These are phyloP conservation scores for Ficedula albicollis DNA, from an alignment of 2,797 vertebrate genomes.

Conservation along the genomic window DNA sequence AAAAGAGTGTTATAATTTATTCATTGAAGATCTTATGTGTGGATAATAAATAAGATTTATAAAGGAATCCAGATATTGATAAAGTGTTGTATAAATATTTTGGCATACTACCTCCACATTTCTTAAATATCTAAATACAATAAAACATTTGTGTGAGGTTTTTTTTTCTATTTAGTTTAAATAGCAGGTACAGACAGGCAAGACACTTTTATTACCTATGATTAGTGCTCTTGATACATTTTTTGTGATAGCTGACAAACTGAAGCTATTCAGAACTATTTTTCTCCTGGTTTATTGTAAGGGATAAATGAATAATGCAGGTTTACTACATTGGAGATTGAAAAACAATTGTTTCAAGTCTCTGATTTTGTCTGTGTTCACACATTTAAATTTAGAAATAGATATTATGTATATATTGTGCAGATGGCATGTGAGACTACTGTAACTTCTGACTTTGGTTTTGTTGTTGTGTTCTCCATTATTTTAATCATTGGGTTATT, in stretches of 20 bases:
- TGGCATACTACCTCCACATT: rapidly evolving
- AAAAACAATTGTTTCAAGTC: background rate
- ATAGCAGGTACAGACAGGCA: background rate
- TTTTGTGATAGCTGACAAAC: background rate
- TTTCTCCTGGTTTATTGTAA: background rate
- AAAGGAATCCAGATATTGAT: background rate
- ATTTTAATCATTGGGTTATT: background rate
- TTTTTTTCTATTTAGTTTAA: background rate
- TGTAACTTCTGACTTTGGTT: background rate
- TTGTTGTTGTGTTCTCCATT: background rate
- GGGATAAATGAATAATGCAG: background rate
- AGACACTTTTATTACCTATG: background rate
- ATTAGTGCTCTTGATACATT: background rate
- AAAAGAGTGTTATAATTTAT: background rate
- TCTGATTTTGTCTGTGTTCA: background rate
- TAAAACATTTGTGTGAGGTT: background rate
- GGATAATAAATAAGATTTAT: background rate
- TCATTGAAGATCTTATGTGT: background rate
- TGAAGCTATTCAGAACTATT: background rate
- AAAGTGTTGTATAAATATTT: background rate
- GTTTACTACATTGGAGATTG: background rate
- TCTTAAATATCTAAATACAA: background rate
- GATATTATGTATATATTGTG: rapidly evolving
- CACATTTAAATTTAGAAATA: background rate
- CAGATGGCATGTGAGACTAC: background rate